Evolutionary conservation across 2,113 vertebrate genomes (phyloP).

Genomic region (Odobenus rosmarus): DNA sequence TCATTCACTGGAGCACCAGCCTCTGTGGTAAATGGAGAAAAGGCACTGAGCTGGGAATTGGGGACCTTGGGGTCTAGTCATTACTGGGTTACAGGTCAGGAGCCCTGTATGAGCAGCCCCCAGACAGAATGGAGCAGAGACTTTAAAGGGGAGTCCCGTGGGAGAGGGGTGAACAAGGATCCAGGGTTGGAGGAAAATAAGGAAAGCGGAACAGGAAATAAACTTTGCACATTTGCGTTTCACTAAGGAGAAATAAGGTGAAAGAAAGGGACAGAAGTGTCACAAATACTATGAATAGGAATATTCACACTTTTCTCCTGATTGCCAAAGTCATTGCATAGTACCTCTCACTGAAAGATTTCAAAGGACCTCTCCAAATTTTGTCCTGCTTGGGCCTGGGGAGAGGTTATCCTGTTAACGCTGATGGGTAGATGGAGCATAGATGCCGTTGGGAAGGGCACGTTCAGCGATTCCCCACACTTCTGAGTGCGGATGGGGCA

Average conservation of each 20-base stretch:
- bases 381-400: not conserved
- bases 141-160: not conserved
- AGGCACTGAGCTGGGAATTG: not conserved
- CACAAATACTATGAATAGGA: slow-evolving; percentile 67
- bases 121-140: not conserved
- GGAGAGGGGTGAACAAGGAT: not conserved
- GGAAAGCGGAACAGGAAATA: slow-evolving; percentile 51
- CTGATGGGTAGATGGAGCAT: not conserved
- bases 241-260: slow-evolving; percentile 42
- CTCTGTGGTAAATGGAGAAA: not conserved
- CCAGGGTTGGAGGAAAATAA: slow-evolving; percentile 42
- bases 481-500: not conserved
- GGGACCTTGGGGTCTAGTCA: not conserved
- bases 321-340: slow-evolving; percentile 7
- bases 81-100: not conserved
- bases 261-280: slow-evolving; percentile 15
- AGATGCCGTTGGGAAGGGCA: not conserved
- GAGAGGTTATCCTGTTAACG: not conserved
- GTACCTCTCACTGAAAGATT: slow-evolving; percentile 13
- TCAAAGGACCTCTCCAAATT: not conserved
- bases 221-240: slow-evolving; percentile 48
- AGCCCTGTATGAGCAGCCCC: not conserved
- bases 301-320: slow-evolving; percentile 65
- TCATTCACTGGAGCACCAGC: not conserved
- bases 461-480: not conserved